Evolutionary conservation across 2,888 invertebrate species (phyloP), one percentile per base, ranked within the genome.

Genomic region (Amorpha juglandis): DNA sequence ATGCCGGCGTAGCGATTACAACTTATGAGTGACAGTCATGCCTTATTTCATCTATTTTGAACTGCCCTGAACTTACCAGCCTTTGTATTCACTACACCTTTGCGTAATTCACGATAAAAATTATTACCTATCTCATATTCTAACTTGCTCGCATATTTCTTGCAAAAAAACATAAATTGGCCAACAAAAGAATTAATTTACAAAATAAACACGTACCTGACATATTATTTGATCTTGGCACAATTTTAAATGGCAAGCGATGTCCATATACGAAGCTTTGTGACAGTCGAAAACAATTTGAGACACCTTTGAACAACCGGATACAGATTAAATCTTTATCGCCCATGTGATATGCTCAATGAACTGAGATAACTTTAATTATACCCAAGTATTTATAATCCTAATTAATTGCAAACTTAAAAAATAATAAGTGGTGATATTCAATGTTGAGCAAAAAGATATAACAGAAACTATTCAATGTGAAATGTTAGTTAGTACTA

Each of bases 261-360:
- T 42, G 58, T 42, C 58, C 58, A 58, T 58, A 58, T 58, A 58
- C 6, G 55, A 55, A 9, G 58, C 58, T 58, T 58, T 42, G 38
- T 58, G 58, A 12, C 19, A 7, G 53, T 35, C 8, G 38, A 42
- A 38, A 58, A 58, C 38, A 42, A 19, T 58, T 58, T 42, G 19
- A 42, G 6, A n/a, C 58, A 58, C 58, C 58, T 58, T 58, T 42
- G 38, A 16, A 58, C 58, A 38, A 52, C 52, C 52, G 42, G 58
- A 58, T 16, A 58, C 42, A 19, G 58, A 58, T 58, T 58, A 12
- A 19, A 58, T 58, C 42, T 58, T 58, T 35, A 16, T 35, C 51
- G 51, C 11, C 51, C 7, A 38, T 38, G 38, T 38, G 9, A 33
- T 35, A 38, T 16, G 55, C 4, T 16, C 55, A 38, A 55, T 16